Base-by-base conservation (phyloP, 2,888 invertebrate genomes). In the Imbricaverruca yamaguchii region DNA sequence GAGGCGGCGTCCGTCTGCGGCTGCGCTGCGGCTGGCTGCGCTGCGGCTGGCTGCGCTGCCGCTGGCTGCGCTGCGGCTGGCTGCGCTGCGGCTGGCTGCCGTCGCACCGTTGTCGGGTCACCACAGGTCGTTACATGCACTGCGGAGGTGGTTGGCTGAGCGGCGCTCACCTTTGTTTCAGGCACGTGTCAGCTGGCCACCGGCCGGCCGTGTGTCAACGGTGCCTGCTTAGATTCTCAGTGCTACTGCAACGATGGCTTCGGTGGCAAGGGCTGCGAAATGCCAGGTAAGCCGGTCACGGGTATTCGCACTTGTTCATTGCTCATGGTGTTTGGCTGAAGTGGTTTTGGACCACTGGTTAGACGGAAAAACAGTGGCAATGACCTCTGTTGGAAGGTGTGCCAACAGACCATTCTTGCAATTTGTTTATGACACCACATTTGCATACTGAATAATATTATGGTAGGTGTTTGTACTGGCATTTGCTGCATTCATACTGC, bases 221-320 rank as follows among this genome's bases (percentile, higher is more conserved):
- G 96, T 88, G 96, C 93, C 86, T 96, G 96, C 90, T 91, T 96
- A 86, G 94, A 94, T 88, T 93, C 93, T 87, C 94, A 94, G 88
- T 96, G 96, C 90, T 94, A 96, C 90, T 96, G 96, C 89, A 96
- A 96, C 88, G 96, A 96, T 88, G 96, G 96, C 85, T 96, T 91
- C 87, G 96, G 96, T 84, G 96, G 96, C 85, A 96, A 96, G 88
- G 95, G 94, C 88, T 96, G 96, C 88, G 94, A 95, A 90, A 94
- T 94, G 88, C 93, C 92, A 89, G 95, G 95, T 95, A 89, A 88
- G 89, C 15, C 39, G 39, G 39, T 39, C 39, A 39, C 39, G 39
- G 39, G 39, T 39, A 39, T 39, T 39, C 39, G 39, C 39, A 39
- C 39, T 39, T 39, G 39, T 39, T 39, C 39, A 39, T 39, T 39